These are phyloP conservation scores for Pseudomyrmex cubaensis DNA, from an alignment of 1,140 invertebrate species.

Conservation along the genomic window DNA sequence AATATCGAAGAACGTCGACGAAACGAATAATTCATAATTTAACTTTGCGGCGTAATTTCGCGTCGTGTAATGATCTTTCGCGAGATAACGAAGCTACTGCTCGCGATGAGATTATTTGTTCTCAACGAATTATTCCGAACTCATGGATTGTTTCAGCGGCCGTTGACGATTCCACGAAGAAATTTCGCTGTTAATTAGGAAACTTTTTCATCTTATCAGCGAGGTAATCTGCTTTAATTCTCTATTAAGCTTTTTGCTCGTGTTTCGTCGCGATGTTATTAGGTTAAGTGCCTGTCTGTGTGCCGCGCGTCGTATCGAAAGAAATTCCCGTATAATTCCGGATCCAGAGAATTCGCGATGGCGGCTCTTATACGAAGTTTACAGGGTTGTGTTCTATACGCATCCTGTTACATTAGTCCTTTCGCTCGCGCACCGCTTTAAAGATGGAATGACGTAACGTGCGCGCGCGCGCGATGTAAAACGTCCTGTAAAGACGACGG, in stretches of 20 bases:
- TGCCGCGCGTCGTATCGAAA: background rate
- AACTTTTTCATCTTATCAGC: conserved; percentile 51
- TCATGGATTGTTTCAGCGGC: conserved; percentile 36
- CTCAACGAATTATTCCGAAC: conserved; percentile 45
- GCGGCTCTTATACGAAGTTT: background rate
- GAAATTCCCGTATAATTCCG: background rate
- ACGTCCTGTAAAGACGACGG: background rate
- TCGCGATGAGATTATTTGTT: conserved; percentile 20
- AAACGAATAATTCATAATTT: conserved; percentile 34
- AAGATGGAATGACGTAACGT: background rate
- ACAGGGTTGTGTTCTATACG: background rate
- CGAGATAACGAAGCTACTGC: conserved; percentile 25
- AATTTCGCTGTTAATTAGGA: conserved; percentile 57
- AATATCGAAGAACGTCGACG: background rate
- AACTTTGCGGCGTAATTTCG: conserved; percentile 10
- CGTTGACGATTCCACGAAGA: conserved; percentile 31
- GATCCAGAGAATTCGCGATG: conserved; percentile 3
- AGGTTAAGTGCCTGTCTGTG: background rate
- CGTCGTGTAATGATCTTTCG: conserved; percentile 14
- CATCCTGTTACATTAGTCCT: background rate
- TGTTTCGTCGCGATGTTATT: conserved; percentile 38
- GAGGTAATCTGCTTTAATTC: conserved; percentile 41
- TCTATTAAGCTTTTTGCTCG: conserved; percentile 31
- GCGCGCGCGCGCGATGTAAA: background rate
- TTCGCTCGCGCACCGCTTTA: background rate